Conservation (phyloP, 2,113 vertebrate species). For the Lepisosteus oculatus region DNA sequence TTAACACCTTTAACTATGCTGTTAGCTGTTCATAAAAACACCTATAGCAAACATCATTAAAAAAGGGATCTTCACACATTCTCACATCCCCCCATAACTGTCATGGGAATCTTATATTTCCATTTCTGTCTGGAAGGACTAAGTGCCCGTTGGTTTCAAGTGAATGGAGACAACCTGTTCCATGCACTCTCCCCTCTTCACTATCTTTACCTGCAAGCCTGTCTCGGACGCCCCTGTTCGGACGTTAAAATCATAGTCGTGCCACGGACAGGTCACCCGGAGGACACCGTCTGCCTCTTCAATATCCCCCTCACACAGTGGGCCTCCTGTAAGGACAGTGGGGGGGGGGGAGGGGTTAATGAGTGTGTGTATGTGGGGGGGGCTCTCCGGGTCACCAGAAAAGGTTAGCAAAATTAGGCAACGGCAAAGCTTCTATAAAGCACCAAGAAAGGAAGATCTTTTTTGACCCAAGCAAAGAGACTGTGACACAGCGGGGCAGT, state of each 20-base stretch:
- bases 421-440: no score
- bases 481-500: no score
- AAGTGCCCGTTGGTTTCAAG: no score
- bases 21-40: no score
- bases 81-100: neutral
- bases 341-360: no score
- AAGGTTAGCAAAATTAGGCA: no score
- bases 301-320: slow-evolving; percentile 67
- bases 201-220: slow-evolving; percentile 52
- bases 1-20: no score
- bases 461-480: no score
- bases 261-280: slow-evolving; percentile 69
- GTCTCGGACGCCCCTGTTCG: slow-evolving; percentile 59
- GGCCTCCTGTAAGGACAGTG: slow-evolving; percentile 48
- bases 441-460: no score
- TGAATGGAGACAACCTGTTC: no score
- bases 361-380: neutral
- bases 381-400: neutral
- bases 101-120: neutral
- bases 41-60: no score
- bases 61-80: neutral
- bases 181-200: neutral
- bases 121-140: neutral
- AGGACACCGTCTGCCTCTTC: slow-evolving; percentile 63
- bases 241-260: slow-evolving; percentile 66